Evolutionary conservation across 2,888 invertebrate genomes (phyloP).

Genomic region (Drosophila kambysellisi): DNA sequence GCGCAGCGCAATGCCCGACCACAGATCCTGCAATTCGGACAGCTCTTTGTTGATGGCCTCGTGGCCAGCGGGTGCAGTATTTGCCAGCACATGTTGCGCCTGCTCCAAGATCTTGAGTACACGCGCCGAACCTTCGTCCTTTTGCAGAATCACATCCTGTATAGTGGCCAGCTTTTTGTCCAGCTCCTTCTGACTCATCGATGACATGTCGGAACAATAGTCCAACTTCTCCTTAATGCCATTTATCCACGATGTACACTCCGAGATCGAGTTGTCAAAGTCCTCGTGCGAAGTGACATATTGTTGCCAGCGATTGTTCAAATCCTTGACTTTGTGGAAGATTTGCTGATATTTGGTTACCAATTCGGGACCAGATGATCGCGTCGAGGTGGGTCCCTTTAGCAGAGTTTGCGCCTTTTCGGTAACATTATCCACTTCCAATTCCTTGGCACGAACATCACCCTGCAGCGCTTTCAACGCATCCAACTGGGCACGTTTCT

Average conservation of each 20-base stretch:
- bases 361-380: conserved; percentile 94
- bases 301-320: conserved; percentile 96
- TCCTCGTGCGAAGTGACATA: conserved; percentile 95
- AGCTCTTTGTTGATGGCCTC: conserved; percentile 93
- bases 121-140: conserved; percentile 96
- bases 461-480: conserved; percentile 92
- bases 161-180: conserved; percentile 93
- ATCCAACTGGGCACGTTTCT: conserved; percentile 94
- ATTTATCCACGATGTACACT: conserved; percentile 93
- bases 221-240: conserved; percentile 93
- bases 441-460: conserved; percentile 94
- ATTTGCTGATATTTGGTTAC: conserved; percentile 96
- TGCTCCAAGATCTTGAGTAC: conserved; percentile 95
- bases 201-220: conserved; percentile 93
- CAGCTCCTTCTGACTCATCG: conserved; percentile 93
- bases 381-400: conserved; percentile 90
- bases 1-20: conserved; percentile 94
- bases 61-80: conserved; percentile 95
- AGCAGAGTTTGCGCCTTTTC: conserved; percentile 95
- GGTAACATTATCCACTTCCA: conserved; percentile 96
- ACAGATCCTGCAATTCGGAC: conserved; percentile 93
- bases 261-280: conserved; percentile 92
- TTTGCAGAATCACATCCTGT: conserved; percentile 94
- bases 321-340: conserved; percentile 95
- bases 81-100: conserved; percentile 95